Evolutionary conservation across 2,888 invertebrate genomes (phyloP), one percentile per base, ranked within the genome.

Genomic region (Hylaea fasciaria): DNA sequence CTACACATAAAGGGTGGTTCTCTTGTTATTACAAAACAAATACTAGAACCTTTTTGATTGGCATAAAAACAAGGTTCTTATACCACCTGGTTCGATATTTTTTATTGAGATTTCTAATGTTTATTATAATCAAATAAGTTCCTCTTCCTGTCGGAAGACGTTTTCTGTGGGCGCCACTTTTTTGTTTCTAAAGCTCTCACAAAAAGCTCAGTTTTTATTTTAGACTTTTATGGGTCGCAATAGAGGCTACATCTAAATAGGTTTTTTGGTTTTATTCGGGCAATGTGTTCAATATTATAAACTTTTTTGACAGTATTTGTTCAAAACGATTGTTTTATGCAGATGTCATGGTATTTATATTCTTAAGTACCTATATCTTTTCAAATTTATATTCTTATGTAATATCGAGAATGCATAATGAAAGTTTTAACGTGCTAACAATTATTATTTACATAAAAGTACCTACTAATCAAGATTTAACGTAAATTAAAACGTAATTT

Each of bases 61-160:
- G 66, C 70, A 46, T 64, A 86, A 89, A 90, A 89, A 90, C 89
- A 83, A 72, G 66, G 69, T 65, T 74, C 74, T 78, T 74, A 77
- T 73, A 22, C 83, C 91, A 92, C 92, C 91, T 92, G 91, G 91
- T 86, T 82, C 75, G 69, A 71, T 77, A 72, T 74, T 82, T 89
- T 87, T 88, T 87, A 81, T 74, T 78, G 73, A 64, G 74, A 78
- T 80, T 69, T 81, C 80, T 79, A 81, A 88, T 87, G 87, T 90
- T 88, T 89, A 85, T 87, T 83, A 88, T 90, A 90, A 91, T 89
- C 91, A 90, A 89, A 90, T 90, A 89, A 85, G 90, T 89, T 89
- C 87, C 85, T 87, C 83, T 91, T 91, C 92, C 92, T 85, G 85
- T 83, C 85, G 90, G 91, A 90, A 91, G 87, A 85, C 80, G 82